Evolutionary conservation across 2,113 vertebrate genomes (phyloP).

Genomic region (Cynoglossus semilaevis): DNA sequence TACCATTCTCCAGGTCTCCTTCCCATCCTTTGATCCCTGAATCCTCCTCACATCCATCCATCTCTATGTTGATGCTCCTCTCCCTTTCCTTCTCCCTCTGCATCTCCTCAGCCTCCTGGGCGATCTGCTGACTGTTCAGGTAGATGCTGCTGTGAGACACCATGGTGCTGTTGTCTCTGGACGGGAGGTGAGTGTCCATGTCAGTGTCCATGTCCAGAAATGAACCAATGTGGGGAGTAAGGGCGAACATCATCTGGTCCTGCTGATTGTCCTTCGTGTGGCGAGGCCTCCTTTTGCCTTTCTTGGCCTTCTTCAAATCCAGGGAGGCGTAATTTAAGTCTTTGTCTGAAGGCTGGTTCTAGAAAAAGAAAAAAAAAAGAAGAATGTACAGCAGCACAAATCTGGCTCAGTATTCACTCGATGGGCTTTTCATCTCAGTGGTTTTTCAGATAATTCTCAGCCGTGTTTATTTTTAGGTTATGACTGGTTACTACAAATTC

Average conservation of each 20-base stretch:
- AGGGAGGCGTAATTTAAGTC: constrained; percentile 77
- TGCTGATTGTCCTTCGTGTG: constrained; percentile 46
- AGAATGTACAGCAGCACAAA: too few species aligned
- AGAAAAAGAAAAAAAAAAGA: not conserved
- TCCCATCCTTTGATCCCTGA: not conserved
- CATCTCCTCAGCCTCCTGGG: constrained; percentile 61
- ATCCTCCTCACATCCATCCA: constrained; percentile 17
- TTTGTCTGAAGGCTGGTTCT: constrained; percentile 33
- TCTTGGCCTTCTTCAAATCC: constrained; percentile 64
- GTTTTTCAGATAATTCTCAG: not conserved
- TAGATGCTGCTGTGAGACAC: constrained; percentile 75
- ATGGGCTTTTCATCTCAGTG: not conserved
- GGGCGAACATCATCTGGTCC: constrained; percentile 14
- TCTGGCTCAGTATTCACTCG: not conserved
- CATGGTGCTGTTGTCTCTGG: constrained; percentile 61
- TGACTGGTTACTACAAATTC: constrained; percentile 13
- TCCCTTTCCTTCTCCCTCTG: constrained; percentile 56
- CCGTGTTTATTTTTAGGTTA: constrained; percentile 52
- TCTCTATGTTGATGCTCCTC: constrained; percentile 13
- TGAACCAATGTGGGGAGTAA: not conserved
- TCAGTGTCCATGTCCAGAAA: constrained; percentile 53
- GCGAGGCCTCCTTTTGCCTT: constrained; percentile 59
- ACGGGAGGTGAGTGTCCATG: constrained; percentile 51
- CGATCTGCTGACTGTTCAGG: constrained; percentile 78
- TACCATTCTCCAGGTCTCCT: constrained; percentile 10